Evolutionary conservation across 2,113 vertebrate genomes (phyloP).

Genomic region (Solea senegalensis): DNA sequence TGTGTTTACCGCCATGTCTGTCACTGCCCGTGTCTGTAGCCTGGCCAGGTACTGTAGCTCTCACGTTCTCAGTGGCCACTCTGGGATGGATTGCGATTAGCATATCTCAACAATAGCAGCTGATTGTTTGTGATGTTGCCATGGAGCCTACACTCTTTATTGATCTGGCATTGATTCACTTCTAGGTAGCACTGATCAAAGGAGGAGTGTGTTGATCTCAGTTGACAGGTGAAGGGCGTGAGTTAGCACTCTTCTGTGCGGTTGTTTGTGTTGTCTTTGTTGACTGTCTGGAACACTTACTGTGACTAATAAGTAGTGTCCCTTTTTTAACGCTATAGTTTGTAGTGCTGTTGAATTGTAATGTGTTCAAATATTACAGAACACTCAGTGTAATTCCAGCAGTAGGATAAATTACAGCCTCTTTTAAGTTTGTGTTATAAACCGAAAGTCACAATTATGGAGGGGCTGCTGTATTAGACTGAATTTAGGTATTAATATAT

Average conservation of each 20-base stretch:
- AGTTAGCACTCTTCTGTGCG: background rate
- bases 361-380: background rate
- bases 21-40: constrained; percentile 24
- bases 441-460: too few relatives aligned
- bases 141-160: constrained; percentile 28
- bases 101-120: constrained; percentile 43
- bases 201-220: constrained; percentile 23
- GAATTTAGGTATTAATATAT: too few relatives aligned
- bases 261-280: constrained; percentile 14
- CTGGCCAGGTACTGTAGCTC: background rate
- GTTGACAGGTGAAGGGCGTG: constrained; percentile 36
- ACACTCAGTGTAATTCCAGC: background rate
- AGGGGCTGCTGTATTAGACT: too few relatives aligned
- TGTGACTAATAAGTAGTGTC: background rate
- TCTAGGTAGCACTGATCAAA: constrained; percentile 20
- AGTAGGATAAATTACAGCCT: background rate
- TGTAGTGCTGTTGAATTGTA: background rate
- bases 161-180: constrained; percentile 40
- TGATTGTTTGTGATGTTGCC: constrained; percentile 38
- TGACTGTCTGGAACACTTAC: too few relatives aligned
- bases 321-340: background rate
- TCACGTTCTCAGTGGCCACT: constrained; percentile 22
- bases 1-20: constrained; percentile 35
- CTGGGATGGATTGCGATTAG: constrained; percentile 20
- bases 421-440: too few relatives aligned